Evolutionary conservation across 2,797 vertebrate species (phyloP), one percentile per base, ranked within the genome.

Genomic region (Pangasius sanitwongsei): DNA sequence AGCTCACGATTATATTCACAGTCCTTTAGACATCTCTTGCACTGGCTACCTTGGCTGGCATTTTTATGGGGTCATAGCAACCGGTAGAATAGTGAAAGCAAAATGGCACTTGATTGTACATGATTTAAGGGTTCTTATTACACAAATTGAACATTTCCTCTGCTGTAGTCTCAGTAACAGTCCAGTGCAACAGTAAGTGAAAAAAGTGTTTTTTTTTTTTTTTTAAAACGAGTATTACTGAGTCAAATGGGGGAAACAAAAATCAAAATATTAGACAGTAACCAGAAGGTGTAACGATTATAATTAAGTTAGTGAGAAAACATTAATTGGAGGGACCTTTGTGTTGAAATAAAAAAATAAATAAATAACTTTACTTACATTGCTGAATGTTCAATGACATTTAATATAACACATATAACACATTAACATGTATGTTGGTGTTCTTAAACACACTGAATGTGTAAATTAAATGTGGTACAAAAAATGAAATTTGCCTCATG

Each of bases 381-480:
- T 85, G 95, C 96, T 91, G 96, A 96, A 94, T 92, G 94, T 89
- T 92, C 90, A 90, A 87, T 91, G 95, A 96, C 94, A 89, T 96
- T 91, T 93, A 92, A 95, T 96, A 93, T 85, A 61, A 84, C 59
- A 48, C 91, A 94, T 92, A 93, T 95, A 93, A 92, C 91, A 92
- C 96, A 97, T 96, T 97, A 96, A 95, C 96, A 95, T 97, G 96
- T 97, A 95, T 96, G 96, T 97, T 95, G 95, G 90, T 94, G 96
- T 97, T 96, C 96, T 97, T 96, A 97, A 85, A 96, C 96, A 96
- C 95, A 96, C 91, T 92, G 94, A 95, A 94, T 92, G 96, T 97
- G 96, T 96, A 96, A 98, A 98, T 98, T 98, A 98, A 97, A 94
- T 93, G 92, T 91, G 92, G 95, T 94, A 96, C 96, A 96, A 96